phyloP scores from a whole-genome alignment of 2,888 invertebrate genomes.

The Anthoptus insignis region DNA sequence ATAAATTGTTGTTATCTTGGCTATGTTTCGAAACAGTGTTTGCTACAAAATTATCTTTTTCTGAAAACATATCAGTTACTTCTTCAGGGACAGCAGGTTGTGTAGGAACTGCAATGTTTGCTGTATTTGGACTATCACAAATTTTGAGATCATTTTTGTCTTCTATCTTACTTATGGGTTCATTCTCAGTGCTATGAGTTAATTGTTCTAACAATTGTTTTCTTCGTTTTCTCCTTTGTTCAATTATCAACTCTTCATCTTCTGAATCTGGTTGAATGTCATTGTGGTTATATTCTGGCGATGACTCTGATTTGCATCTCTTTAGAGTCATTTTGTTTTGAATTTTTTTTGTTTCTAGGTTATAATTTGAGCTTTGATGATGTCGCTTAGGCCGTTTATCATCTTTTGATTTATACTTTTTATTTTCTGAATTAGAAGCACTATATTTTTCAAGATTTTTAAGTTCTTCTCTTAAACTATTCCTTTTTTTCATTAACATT shows the following conservation, averaged over 20 bases:
- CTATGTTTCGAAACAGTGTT: conserved; percentile 74
- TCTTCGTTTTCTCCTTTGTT: conserved; percentile 94
- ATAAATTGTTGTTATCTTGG: conserved; percentile 85
- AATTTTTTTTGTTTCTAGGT: conserved; percentile 49
- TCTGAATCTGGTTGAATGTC: conserved; percentile 89
- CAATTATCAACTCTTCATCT: conserved; percentile 97
- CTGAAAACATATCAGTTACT: conserved; percentile 97
- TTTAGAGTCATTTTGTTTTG: conserved; percentile 44
- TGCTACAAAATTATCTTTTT: conserved; percentile 94
- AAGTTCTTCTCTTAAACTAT: conserved; percentile 69
- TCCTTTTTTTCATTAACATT: conserved; percentile 71
- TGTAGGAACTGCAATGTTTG: conserved; percentile 10
- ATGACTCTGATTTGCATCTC: conserved; percentile 51
- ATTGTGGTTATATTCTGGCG: conserved; percentile 87
- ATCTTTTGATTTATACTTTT: conserved; percentile 53
- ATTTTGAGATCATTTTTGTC: conserved; percentile 42
- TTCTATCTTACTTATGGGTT: conserved; percentile 43
- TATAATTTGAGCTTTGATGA: conserved; percentile 46
- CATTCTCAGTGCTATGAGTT: conserved; percentile 50
- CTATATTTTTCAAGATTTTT: conserved; percentile 61
- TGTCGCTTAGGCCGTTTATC: conserved; percentile 53
- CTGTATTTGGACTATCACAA: conserved; percentile 39
- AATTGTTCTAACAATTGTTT: conserved; percentile 92
- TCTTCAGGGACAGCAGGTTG: conserved; percentile 56
- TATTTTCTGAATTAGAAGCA: conserved; percentile 51